Evolutionary conservation across 2,797 vertebrate genomes (phyloP).

Genomic region (Lepilemur ruficaudatus): DNA sequence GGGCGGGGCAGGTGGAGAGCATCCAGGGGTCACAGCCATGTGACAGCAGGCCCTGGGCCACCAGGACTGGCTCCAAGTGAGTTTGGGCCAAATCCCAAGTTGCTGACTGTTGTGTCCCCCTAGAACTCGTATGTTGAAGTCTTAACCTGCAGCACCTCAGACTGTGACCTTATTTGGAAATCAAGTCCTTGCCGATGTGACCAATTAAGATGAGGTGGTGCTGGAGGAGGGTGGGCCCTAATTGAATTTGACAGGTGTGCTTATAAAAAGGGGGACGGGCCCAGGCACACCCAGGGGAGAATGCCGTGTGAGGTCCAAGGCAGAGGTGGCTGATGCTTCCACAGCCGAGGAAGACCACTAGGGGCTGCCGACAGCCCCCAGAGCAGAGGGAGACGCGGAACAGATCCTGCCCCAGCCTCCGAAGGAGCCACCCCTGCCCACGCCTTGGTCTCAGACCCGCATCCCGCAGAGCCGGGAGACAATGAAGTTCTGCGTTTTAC

Average conservation of each 20-base stretch:
- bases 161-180: not conserved
- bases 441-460: not conserved
- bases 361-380: fast-evolving
- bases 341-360: fast-evolving
- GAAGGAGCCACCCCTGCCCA: not conserved
- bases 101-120: not conserved
- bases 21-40: not conserved
- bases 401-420: not conserved
- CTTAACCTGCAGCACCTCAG: not conserved
- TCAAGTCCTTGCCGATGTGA: not conserved
- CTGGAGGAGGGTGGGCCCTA: not conserved
- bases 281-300: not conserved
- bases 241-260: not conserved
- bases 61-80: not conserved
- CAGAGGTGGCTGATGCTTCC: too few relatives aligned
- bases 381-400: not conserved
- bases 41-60: not conserved
- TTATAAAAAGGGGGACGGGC: not conserved
- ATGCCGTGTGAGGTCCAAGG: fast-evolving
- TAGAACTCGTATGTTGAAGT: not conserved
- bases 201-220: not conserved
- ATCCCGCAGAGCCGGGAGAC: not conserved
- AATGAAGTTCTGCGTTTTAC: not conserved
- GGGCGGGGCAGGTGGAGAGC: not conserved
- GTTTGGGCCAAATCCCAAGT: not conserved